Base-by-base conservation (phyloP, 2,888 invertebrate species). In the Conchocele bisecta region DNA sequence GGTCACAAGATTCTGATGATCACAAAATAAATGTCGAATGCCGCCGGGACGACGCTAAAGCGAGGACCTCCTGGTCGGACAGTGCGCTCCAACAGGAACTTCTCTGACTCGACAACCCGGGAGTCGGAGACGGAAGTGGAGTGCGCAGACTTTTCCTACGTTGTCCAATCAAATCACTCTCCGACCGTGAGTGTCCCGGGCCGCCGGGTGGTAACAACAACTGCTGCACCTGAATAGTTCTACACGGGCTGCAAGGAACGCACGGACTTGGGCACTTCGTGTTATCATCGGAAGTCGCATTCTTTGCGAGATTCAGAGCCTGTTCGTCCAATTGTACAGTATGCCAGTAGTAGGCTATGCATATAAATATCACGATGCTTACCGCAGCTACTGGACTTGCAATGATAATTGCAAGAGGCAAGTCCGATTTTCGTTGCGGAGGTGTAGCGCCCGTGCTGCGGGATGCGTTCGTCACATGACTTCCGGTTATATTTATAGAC, bases 381-480 rank as follows among this genome's bases (percentile, higher is more conserved):
- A 88, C 81, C 1, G 87, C 86, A 3, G 84, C 86, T 0, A 84
- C 83, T 1, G 87, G 83, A 63, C 85, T 85, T 3, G 88, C 87
- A 4, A 87, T 83, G 15, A 88, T 76, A 6, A 88, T 77, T 0
- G 86, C 82, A 17, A 85, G 53, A 13, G 88, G 88, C 6, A 85
- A 75, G 26, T 82, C 81, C 24, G 41, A 41, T 24, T 53, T 7
- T 15, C 57, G 56, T 7, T 31, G n/a, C 11, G 24, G 50, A 17
- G 39, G 56, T n/a, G 35, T 37, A 15, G 24, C 28, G 11, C 56
- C 26, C 17, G 35, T 20, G 11, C 20, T 22, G n/a, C 22, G 56
- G 15, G 54, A 53, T 2, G 50, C 42, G 9, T 44, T 29, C 22
- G 48, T 50, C 5, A 33, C 20, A 33, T 59, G n/a, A n/a, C n/a